A percentile compares a stretch with the other conserved stretches of the same genome.
These are phyloP conservation scores for Eilema caniola DNA, from an alignment of 2,888 invertebrate genomes.

Conservation along the genomic window DNA sequence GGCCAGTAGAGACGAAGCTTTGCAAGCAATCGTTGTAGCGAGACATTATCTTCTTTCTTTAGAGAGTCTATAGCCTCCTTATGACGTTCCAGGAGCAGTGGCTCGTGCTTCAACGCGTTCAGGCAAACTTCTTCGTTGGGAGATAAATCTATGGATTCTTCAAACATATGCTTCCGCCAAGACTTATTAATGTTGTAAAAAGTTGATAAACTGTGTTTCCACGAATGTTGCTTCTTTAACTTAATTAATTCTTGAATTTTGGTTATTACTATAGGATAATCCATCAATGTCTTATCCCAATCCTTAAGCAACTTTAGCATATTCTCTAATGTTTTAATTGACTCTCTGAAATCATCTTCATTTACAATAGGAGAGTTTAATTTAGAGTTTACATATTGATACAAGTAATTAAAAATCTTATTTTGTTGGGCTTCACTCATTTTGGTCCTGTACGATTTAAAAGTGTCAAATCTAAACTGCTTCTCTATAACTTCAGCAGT, in stretches of 20 bases:
- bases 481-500: conserved; percentile 18
- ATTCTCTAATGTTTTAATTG: conserved; percentile 20
- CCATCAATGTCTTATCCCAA: conserved; percentile 64
- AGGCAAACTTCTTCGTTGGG: conserved; percentile 64
- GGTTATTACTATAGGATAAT: conserved; percentile 60
- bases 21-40: conserved; percentile 54
- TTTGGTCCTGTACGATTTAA: conserved; percentile 46
- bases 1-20: conserved; percentile 74
- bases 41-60: conserved; percentile 53
- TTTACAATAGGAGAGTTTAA: conserved; percentile 33
- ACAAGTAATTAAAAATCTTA: conserved; percentile 66
- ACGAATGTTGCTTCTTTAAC: conserved; percentile 59
- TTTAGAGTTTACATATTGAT: conserved; percentile 47
- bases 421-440: conserved; percentile 58
- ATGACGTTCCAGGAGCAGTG: conserved; percentile 59
- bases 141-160: conserved; percentile 65
- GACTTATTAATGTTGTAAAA: conserved; percentile 71
- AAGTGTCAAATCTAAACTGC: conserved; percentile 21
- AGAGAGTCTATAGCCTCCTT: conserved; percentile 54
- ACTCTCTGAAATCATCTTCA: background rate
- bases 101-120: conserved; percentile 75
- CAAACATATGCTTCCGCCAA: conserved; percentile 70
- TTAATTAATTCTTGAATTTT: conserved; percentile 62
- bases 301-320: conserved; percentile 59
- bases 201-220: conserved; percentile 53